Base-by-base conservation (phyloP, 1,140 invertebrate species). In the Ostrea edulis region DNA sequence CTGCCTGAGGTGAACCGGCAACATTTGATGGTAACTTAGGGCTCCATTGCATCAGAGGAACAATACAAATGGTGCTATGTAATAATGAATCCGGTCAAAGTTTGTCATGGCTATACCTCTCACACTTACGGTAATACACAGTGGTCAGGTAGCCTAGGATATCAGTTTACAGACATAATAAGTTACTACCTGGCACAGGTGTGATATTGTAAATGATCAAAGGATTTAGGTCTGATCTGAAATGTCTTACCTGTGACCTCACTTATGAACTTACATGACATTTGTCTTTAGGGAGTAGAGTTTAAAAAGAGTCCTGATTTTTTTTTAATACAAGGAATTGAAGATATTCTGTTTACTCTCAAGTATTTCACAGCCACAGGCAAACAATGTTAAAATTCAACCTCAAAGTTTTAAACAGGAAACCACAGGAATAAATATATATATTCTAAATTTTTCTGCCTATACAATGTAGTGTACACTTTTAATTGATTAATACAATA, bases 11-110 rank as follows among this genome's bases (percentile, higher is more conserved):
- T 77, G 8, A 77, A 35, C 22, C 29, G 68, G 68, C 29, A 77
- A 77, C 68, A 77, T 77, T 35, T 77, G 68, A 35, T 25, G 25
- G 22, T 11, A 77, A 77, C 68, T 17, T 14, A 35, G 25, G 68
- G 22, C 29, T 77, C 68, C 68, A 35, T 12, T 77, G 29, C 68
- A 77, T 77, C 68, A 77, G 68, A 77, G 9, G 68, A 77, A 77
- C 68, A 77, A 77, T 77, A 29, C 22, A 14, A 77, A 29, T 29
- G 68, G 29, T 77, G 68, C 68, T 12, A 77, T 11, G 9, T 77
- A 11, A 77, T 77, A 14, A 29, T 25, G 68, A 77, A 77, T 77
- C 29, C 12, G 29, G 22, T 77, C 22, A 25, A 77, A 77, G 14
- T 25, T 29, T 77, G 68, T 77, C 68, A 77, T 12, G 12, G 68